phyloP scores from a whole-genome alignment of 2,888 invertebrate genomes.

The Escarpia spicata region DNA sequence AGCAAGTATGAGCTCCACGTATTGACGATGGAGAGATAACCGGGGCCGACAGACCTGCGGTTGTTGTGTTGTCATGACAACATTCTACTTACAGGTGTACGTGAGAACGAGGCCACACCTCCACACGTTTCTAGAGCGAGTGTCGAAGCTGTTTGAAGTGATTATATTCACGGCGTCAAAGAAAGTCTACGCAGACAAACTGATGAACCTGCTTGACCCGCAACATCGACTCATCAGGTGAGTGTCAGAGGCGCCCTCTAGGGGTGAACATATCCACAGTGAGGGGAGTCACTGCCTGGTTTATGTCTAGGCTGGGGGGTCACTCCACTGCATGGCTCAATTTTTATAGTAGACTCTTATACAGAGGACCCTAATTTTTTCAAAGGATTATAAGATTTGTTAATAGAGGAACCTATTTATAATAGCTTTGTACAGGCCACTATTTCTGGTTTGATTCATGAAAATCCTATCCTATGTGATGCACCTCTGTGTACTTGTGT shows the following conservation, averaged over 20 bases:
- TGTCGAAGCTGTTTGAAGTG: slow-evolving; percentile 88
- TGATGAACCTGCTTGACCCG: slow-evolving; percentile 91
- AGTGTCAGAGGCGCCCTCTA: slow-evolving; percentile 48
- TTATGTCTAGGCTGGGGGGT: not conserved
- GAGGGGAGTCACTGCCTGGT: not conserved
- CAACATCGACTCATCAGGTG: slow-evolving; percentile 87
- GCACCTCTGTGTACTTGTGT: too few relatives aligned
- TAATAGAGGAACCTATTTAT: not conserved
- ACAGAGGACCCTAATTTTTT: not conserved
- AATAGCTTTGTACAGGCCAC: not conserved
- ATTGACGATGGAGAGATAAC: too few relatives aligned
- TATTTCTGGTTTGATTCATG: too few relatives aligned
- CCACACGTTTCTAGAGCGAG: slow-evolving; percentile 88
- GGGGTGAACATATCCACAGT: not conserved
- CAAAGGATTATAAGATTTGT: not conserved
- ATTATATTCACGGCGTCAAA: slow-evolving; percentile 96
- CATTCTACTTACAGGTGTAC: slow-evolving; percentile 68
- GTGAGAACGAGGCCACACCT: slow-evolving; percentile 91
- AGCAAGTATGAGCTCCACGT: too few relatives aligned
- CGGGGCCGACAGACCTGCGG: too few relatives aligned
- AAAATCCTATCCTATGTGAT: too few relatives aligned
- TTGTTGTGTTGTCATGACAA: not conserved
- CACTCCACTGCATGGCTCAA: not conserved
- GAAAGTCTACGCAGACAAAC: slow-evolving; percentile 91
- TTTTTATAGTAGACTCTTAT: not conserved